Evolutionary conservation across 2,888 invertebrate species (phyloP).

Genomic region (Tenthredo distinguenda): DNA sequence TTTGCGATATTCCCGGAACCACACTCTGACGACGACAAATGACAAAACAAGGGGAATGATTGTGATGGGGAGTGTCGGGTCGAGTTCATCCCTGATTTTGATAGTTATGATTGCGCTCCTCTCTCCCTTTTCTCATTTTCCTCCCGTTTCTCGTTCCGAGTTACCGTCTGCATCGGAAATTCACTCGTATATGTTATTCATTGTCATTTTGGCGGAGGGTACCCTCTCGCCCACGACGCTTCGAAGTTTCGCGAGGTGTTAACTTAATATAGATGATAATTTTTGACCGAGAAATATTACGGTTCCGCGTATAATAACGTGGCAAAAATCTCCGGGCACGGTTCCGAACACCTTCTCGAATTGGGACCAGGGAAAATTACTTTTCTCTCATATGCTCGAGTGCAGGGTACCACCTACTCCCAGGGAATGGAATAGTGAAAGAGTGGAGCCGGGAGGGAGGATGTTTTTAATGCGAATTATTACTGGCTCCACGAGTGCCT

Average conservation of each 20-base stretch:
- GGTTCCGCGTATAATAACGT: background rate
- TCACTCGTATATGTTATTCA: background rate
- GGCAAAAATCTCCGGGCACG: background rate
- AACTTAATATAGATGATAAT: background rate
- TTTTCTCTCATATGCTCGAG: background rate
- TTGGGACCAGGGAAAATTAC: background rate
- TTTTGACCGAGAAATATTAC: background rate
- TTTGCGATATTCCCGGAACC: constrained; percentile 62
- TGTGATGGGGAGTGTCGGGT: constrained; percentile 56
- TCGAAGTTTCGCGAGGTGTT: background rate
- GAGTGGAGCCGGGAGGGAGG: constrained; percentile 6
- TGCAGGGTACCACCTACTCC: background rate
- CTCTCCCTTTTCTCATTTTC: constrained; percentile 62
- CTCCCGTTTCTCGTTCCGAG: constrained; percentile 48
- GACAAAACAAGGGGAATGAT: constrained; percentile 71
- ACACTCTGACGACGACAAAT: constrained; percentile 66
- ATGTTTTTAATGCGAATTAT: constrained; percentile 75
- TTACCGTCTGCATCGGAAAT: background rate
- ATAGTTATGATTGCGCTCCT: constrained; percentile 71
- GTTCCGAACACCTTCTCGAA: background rate
- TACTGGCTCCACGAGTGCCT: constrained; percentile 73
- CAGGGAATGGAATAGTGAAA: background rate
- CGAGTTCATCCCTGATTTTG: constrained; percentile 66
- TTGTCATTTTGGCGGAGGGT: background rate
- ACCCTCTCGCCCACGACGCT: background rate